phyloP scores from a whole-genome alignment of 2,797 vertebrate species.

The Periparus ater region DNA sequence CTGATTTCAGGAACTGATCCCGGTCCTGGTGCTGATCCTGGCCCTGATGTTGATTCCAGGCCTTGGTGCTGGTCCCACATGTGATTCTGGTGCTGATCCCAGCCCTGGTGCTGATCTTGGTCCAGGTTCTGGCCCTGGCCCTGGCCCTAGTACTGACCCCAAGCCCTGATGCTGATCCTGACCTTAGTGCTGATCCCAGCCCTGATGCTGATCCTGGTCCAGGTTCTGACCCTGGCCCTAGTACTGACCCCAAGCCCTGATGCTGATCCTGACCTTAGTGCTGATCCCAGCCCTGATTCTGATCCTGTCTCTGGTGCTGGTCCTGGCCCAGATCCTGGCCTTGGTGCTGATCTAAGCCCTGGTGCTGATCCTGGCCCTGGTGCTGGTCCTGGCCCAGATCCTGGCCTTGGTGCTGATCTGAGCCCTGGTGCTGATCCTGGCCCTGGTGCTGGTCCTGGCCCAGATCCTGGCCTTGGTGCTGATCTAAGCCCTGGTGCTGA shows the following conservation, averaged over 20 bases:
- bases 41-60: neutral
- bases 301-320: neutral
- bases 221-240: too few species aligned
- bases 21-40: too few species aligned
- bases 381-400: fast-evolving
- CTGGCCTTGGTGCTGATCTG: fast-evolving
- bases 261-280: neutral
- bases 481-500: fast-evolving
- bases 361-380: neutral
- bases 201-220: fast-evolving
- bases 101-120: fast-evolving
- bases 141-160: neutral
- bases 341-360: fast-evolving
- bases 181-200: fast-evolving
- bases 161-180: neutral
- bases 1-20: too few species aligned
- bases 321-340: fast-evolving
- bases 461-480: neutral
- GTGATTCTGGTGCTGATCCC: too few species aligned
- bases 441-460: fast-evolving
- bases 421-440: fast-evolving
- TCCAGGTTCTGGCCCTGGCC: neutral
- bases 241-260: too few species aligned
- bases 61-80: too few species aligned
- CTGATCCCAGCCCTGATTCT: neutral